phyloP scores from a whole-genome alignment of 2,797 vertebrate species.

The Spondyliosoma cantharus region DNA sequence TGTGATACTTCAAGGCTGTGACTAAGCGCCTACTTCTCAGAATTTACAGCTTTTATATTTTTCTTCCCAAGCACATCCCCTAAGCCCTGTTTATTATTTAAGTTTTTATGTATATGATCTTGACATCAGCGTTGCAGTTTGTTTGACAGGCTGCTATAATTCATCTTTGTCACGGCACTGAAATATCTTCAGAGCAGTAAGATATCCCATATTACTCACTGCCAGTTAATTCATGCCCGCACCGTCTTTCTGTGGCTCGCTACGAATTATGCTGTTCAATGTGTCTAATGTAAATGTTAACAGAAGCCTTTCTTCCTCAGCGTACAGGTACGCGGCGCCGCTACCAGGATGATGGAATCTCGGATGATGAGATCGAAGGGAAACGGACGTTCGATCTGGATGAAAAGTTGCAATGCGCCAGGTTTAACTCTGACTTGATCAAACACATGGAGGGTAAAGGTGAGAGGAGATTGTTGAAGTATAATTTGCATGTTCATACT shows the following conservation, averaged over 20 bases:
- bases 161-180: slow-evolving; percentile 7
- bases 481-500: too few species aligned
- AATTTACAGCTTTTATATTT: not conserved
- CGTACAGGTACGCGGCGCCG: slow-evolving; percentile 93
- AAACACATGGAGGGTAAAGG: slow-evolving; percentile 98
- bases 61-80: not conserved
- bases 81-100: not conserved
- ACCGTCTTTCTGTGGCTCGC: slow-evolving; percentile 1
- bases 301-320: slow-evolving; percentile 73
- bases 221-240: not conserved
- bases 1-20: not conserved
- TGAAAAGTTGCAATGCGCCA: slow-evolving; percentile 90
- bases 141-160: not conserved
- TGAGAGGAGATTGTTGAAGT: slow-evolving; percentile 63
- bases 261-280: not conserved
- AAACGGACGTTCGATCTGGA: slow-evolving; percentile 96
- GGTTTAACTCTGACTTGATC: slow-evolving; percentile 91
- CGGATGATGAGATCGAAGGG: slow-evolving; percentile 98
- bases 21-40: not conserved
- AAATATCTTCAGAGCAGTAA: slow-evolving; percentile 4
- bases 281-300: not conserved
- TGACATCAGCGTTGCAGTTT: not conserved
- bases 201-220: not conserved
- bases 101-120: not conserved
- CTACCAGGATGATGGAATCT: slow-evolving; percentile 97